Percentiles rank a stretch among this genome's conserved stretches.
Evolutionary conservation across 2,888 invertebrate species (phyloP).

Genomic region (Limenitis camilla): DNA sequence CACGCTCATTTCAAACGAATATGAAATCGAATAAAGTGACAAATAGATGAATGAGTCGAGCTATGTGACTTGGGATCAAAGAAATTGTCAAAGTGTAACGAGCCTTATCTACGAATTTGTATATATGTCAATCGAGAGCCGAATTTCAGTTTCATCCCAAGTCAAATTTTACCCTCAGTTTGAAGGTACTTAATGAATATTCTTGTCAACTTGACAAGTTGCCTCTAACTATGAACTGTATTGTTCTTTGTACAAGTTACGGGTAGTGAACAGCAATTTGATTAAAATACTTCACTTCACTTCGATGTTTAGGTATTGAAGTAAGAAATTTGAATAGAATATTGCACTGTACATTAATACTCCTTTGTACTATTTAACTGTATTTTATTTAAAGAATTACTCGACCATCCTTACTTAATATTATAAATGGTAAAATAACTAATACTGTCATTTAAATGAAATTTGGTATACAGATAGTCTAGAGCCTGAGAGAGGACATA

Average conservation of each 20-base stretch:
- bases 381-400: no score
- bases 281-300: neutral
- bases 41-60: neutral
- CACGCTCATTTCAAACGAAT: no score
- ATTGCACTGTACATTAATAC: no score
- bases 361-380: no score
- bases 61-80: neutral
- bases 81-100: constrained; percentile 2
- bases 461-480: no score
- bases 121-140: neutral
- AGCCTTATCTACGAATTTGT: constrained; percentile 1
- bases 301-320: constrained; percentile 1
- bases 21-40: neutral
- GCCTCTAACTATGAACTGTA: constrained; percentile 4
- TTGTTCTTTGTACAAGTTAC: constrained; percentile 3
- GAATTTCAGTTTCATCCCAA: neutral
- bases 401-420: no score
- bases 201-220: constrained; percentile 5
- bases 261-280: constrained; percentile 4
- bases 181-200: constrained; percentile 4
- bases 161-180: constrained; percentile 1
- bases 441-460: no score
- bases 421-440: no score
- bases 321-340: neutral
- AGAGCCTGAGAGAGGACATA: no score